Base-by-base conservation (phyloP, 1,140 invertebrate species). In the Atta texana region DNA sequence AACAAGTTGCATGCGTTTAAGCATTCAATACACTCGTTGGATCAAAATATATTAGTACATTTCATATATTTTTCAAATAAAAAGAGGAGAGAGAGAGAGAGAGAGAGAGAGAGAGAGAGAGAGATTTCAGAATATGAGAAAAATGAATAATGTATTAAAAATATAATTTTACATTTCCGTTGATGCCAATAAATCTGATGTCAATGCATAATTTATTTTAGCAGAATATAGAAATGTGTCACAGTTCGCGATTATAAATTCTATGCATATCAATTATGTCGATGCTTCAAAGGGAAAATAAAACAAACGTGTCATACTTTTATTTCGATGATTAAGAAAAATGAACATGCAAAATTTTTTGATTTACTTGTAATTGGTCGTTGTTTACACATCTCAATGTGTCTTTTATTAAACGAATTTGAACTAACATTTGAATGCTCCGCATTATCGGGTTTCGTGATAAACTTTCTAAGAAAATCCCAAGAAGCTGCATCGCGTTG, bases 381-480 rank as follows among this genome's bases (percentile, higher is more conserved):
- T 0, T 16, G 12, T 61, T 39, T 28, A 12, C 6, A 2, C 10
- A 49, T 74, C 49, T 49, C 7, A 16, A 8, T 49, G 7, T 44
- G 21, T 61, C 59, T 61, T 2, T 24, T 3, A 24, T 57, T 63
- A 84, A 61, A 75, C 59, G n/a, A n/a, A 74, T 34, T n/a, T n/a
- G n/a, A n/a, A 61, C 0, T 24, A 59, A 34, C 28, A 44, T 75
- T 63, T 63, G 12, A 74, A 63, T 14, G 34, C 18, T 2, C 39
- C 61, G 74, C 49, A 66, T 85, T 85, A 85, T 85, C 74, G 74
- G 24, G 49, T 53, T 39, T 53, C 72, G 82, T 49, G 72, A 85
- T 85, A 66, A 61, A 85, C 57, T 78, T 64, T 49, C 82, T 51
- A 78, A 77, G 82, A 78, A 85, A 77, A 75, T 75, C 55, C n/a